A percentile compares a stretch with the other conserved stretches of the same genome.
Conservation (phyloP, 2,113 vertebrate species). For the Otus sunia region DNA sequence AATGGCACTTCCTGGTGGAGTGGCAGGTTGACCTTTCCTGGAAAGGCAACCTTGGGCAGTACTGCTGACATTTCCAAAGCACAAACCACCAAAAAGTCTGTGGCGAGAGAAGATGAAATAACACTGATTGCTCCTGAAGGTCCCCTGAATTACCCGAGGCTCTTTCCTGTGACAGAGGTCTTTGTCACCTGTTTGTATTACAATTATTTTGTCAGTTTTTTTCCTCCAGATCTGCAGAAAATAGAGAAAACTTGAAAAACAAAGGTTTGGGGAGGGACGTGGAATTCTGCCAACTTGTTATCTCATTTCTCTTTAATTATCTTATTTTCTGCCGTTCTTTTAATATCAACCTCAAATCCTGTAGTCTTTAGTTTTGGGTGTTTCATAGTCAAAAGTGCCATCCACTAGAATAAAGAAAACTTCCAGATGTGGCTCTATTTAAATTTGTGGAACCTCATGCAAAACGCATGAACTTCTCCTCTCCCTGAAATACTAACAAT, state of each 20-base stretch:
- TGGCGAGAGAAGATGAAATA: background rate
- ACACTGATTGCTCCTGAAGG: background rate
- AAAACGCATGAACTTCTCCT: background rate
- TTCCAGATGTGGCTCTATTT: background rate
- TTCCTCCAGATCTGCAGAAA: background rate
- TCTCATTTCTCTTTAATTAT: background rate
- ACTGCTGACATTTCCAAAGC: conserved; percentile 25
- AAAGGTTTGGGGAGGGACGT: background rate
- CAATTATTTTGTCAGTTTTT: background rate
- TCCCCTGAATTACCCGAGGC: background rate
- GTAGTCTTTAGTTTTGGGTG: background rate
- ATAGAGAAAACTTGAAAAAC: background rate
- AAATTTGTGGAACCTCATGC: background rate
- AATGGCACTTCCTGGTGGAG: background rate
- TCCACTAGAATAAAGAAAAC: background rate
- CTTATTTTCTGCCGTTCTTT: background rate
- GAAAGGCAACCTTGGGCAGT: background rate
- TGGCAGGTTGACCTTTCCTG: background rate
- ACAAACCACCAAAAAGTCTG: background rate
- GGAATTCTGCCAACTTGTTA: background rate
- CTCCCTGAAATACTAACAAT: background rate
- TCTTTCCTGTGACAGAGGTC: background rate
- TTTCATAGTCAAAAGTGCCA: background rate
- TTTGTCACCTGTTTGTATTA: background rate
- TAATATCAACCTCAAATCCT: background rate